Evolutionary conservation across 1,140 invertebrate species (phyloP), one percentile per base, ranked within the genome.

Genomic region (Dreissena rostriformis): DNA sequence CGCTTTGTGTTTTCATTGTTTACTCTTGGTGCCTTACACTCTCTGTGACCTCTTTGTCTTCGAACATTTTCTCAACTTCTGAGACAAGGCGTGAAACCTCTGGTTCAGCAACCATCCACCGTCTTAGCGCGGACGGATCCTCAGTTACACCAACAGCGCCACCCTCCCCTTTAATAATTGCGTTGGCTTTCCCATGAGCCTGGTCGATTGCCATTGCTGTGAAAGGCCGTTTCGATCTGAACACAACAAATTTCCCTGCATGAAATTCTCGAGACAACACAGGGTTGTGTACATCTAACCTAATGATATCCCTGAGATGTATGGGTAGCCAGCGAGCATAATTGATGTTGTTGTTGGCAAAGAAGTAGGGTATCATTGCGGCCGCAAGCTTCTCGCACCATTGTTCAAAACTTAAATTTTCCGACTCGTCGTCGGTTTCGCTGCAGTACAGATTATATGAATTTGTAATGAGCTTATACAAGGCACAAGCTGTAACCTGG

Each of bases 201-300:
- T 91, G 89, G 65, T 91, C 89, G 53, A 91, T 78, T 1, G 82
- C 52, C 0, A 91, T 87, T 15, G 70, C 55, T 52, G 88, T 88
- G 22, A 75, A 86, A 6, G 19, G 0, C 12, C 55, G 19, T 8
- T 12, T 68, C 14, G 72, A 71, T 55, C 82, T 82, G 28, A 29
- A 15, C 5, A 85, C 26, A 6, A 61, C 39, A 63, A n/a, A 76
- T 5, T 70, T 66, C 17, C 66, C 10, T 14, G 19, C 7, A 8
- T 66, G 11, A 39, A 76, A 83, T 29, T 24, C 12, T 52, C 72
- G 10, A 24, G 15, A 15, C 5, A 61, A 52, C 15, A 61, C 63
- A 39, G 57, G 68, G 17, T 70, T 19, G 0, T 15, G 76, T n/a
- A 29, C 7, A 14, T 57, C 12, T 39, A 82, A 51, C 10, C 22